A percentile compares a stretch with the other conserved stretches of the same genome.
phyloP scores from a whole-genome alignment of 2,797 vertebrate species.

The Etheostoma nigrum region DNA sequence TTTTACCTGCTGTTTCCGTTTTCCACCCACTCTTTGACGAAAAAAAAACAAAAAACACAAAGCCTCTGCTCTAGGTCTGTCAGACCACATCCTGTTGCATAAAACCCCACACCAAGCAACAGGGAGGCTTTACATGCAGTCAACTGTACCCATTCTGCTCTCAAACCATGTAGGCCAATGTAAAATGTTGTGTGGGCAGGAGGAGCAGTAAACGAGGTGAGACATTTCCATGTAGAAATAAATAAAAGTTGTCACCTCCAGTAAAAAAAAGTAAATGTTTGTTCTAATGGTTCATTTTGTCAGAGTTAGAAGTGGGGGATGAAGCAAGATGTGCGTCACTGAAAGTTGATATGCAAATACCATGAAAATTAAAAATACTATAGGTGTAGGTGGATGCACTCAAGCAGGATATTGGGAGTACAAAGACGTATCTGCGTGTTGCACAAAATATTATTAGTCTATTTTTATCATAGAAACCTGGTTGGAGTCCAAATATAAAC shows the following conservation, averaged over 20 bases:
- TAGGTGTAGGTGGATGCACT: constrained; percentile 20
- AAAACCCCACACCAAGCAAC: constrained; percentile 71
- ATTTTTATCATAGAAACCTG: constrained; percentile 10
- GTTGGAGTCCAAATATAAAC: constrained; percentile 10
- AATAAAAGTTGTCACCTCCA: constrained; percentile 43
- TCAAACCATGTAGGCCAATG: constrained; percentile 37
- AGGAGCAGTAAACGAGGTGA: constrained; percentile 46
- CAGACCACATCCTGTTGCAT: constrained; percentile 85
- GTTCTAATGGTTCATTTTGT: constrained; percentile 25
- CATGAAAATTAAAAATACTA: constrained; percentile 59
- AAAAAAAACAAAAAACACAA: constrained; percentile 52
- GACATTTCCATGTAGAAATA: constrained; percentile 69
- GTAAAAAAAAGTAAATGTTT: constrained; percentile 33
- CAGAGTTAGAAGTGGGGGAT: constrained; percentile 30
- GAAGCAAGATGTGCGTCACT: constrained; percentile 55
- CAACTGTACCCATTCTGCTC: constrained; percentile 55
- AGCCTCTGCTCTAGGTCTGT: constrained; percentile 70
- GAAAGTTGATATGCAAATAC: constrained; percentile 73
- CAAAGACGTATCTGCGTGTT: not conserved
- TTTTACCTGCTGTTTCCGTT: constrained; percentile 66
- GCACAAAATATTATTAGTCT: constrained; percentile 9
- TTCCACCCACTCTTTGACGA: constrained; percentile 67
- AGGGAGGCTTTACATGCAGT: constrained; percentile 56
- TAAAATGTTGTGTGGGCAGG: constrained; percentile 61
- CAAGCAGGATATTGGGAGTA: constrained; percentile 13